Evolutionary conservation across 64 coral and sea anemone species (phyloP), one percentile per base, ranked within the genome.

Genomic region (Stichodactyla helianthus): DNA sequence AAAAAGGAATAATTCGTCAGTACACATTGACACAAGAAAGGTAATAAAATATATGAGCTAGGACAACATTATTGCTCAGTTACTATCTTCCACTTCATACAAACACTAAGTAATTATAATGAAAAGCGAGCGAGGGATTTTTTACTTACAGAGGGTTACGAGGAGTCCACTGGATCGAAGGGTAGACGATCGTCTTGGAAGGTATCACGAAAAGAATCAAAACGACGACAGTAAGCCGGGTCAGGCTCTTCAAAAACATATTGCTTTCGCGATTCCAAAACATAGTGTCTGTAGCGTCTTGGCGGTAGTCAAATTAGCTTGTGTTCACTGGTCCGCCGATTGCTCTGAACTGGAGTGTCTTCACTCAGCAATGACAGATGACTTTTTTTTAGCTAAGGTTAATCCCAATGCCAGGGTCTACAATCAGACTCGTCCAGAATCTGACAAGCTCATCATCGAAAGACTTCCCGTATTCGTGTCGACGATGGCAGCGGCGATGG

Each of bases 71-170:
- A 57, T 17, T 27, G 74, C 25, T 57, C 27, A 19, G 10, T 53
- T 15, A 79, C 70, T 65, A 65, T 22, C 12, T 26, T 10, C 11
- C 22, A 51, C 61, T 68, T 6, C n/a, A 53, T 6, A 16, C n/a
- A 78, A 15, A 55, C 10, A 87, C 54, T 55, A 6, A 77, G n/a
- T 10, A 88, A 89, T 16, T 16, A 82, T 83, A 28, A 89, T n/a
- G 22, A 19, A 52, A 89, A 59, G 70, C 63, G 76, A 82, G 28
- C 68, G 14, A 70, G 77, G 68, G 35, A 55, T 70, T 54, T 10
- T 54, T 44, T 55, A 90, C 89, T 90, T 90, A 90, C 89, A 90
- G 54, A 22, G 89, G 89, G 77, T 90, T 90, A 20, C 84, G 82
- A n/a, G 89, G 89, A 15, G 89, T 56, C 89, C 89, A 90, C 28